Conservation (phyloP, 2,888 invertebrate species). For the Calephelis perditalis region DNA sequence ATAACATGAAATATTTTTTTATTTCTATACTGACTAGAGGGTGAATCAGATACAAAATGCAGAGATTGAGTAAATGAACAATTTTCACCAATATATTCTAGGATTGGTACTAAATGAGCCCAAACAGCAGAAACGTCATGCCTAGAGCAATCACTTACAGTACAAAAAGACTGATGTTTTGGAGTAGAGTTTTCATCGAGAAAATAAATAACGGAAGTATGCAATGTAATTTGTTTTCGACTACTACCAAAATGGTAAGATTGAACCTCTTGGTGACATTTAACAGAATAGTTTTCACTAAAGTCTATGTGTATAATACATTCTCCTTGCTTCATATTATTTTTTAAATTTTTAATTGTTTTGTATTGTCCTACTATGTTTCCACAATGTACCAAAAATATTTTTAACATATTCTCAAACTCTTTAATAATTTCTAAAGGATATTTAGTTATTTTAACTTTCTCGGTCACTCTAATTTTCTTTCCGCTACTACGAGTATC, state of each 20-base stretch:
- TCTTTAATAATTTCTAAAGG: neutral
- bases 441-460: neutral
- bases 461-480: neutral
- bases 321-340: neutral
- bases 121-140: neutral
- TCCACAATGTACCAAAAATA: no score
- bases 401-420: neutral
- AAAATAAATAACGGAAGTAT: neutral
- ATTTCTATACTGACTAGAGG: constrained; percentile 21
- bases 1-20: constrained; percentile 8
- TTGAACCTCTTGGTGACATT: neutral
- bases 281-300: neutral
- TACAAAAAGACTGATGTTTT: neutral
- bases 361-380: no score
- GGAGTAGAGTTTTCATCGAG: neutral
- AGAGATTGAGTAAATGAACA: neutral
- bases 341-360: neutral
- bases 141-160: neutral
- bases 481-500: neutral
- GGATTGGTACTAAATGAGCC: neutral
- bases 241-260: neutral
- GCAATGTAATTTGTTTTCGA: neutral
- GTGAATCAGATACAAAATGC: neutral
- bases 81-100: neutral
- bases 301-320: neutral